Evolutionary conservation across 2,113 vertebrate genomes (phyloP), one percentile per base, ranked within the genome.

Genomic region (Genyomyrus donnyi): DNA sequence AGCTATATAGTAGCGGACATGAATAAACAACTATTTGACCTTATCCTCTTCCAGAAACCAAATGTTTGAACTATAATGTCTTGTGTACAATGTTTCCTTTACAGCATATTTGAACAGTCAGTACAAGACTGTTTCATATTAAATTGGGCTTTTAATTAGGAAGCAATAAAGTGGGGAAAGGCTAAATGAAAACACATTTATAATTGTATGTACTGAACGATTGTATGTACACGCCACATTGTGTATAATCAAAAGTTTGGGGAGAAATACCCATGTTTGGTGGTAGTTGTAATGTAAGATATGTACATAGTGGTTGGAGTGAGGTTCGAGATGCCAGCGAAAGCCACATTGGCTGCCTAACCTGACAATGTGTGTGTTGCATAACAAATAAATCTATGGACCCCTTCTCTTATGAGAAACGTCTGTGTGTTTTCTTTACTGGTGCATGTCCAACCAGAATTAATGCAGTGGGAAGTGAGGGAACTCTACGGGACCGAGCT

Each of bases 241-340:
- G 27, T 35, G n/a, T 74, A 74, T n/a, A 80, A n/a, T 39, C 52
- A 88, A 42, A 21, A 88, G 88, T 46, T 31, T 24, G 35, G 13
- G 74, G 52, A 66, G 49, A 88, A 49, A 39, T 87, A 27, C 52
- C 19, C 8, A 48, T 52, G 11, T 53, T 70, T 85, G 77, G 88
- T 45, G 80, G 31, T 42, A 46, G 49, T 42, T 46, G 48, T 50
- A 15, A 15, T 91, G 87, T 91, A 91, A 70, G 27, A 91, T 89
- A 91, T 91, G 90, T 91, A 91, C 85, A 91, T 91, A 91, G 27
- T 15, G 86, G 10, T 19, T 45, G 49, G 62, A 83, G 87, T 88
- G 88, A 86, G 88, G 46, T 86, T 53, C 11, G 48, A 80, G 35
- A 19, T 7, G 74, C 19, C 45, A 53, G 46, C 31, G n/a, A 21